These are phyloP conservation scores for Pachypsylla venusta DNA, from an alignment of 1,140 invertebrate genomes.

Conservation along the genomic window DNA sequence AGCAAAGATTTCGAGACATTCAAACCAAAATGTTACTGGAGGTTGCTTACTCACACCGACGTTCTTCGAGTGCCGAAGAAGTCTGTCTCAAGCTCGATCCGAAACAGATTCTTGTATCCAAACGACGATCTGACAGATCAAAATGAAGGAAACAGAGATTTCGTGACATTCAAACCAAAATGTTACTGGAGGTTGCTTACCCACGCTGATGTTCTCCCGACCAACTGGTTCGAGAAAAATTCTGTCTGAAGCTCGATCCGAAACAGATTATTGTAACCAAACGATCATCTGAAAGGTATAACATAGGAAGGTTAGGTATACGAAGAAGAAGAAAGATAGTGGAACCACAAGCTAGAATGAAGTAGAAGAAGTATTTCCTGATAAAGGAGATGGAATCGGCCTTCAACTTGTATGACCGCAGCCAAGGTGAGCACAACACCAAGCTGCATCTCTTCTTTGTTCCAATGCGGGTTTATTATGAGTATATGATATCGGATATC, in stretches of 20 bases:
- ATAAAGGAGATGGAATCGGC: neutral
- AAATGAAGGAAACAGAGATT: neutral
- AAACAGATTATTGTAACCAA: neutral
- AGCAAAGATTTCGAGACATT: neutral
- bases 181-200: neutral
- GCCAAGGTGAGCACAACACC: neutral
- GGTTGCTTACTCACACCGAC: neutral
- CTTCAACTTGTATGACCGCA: conserved; percentile 8
- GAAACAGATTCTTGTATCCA: neutral
- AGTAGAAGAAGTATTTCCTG: conserved; percentile 5
- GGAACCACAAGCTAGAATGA: neutral
- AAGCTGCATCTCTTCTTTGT: no score
- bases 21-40: neutral
- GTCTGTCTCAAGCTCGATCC: neutral
- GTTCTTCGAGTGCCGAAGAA: neutral
- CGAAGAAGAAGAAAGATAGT: neutral
- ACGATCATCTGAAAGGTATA: neutral
- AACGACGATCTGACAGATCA: neutral
- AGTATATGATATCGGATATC: no score
- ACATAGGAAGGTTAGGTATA: neutral
- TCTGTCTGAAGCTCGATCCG: neutral
- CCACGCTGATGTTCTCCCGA: no score
- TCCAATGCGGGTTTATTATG: no score
- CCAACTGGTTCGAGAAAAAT: neutral
- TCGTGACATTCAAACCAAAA: neutral